These are phyloP conservation scores for Aurelia sp. DNA, from an alignment of 30 jellyfish, hydroid and myxozoan species.

Conservation along the genomic window DNA sequence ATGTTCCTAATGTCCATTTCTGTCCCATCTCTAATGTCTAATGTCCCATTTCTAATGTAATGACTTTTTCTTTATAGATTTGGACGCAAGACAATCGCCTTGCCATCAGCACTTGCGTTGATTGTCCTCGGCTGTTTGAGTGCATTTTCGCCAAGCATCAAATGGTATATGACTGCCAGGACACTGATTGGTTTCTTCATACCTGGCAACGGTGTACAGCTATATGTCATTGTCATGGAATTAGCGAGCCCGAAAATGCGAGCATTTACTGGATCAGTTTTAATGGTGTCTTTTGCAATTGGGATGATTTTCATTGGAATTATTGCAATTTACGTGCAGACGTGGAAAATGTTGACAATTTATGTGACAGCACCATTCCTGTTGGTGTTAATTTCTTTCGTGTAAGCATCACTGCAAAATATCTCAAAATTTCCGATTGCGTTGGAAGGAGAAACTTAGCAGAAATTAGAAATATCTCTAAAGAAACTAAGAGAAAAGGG, in stretches of 20 bases:
- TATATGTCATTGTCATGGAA: slow-evolving; percentile 40
- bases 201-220: slow-evolving; percentile 57
- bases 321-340: slow-evolving; percentile 57
- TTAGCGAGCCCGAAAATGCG: slow-evolving; percentile 67
- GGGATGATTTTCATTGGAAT: slow-evolving; percentile 63
- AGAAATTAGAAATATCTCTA: too few relatives aligned
- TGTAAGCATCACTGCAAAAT: slow-evolving; percentile 79
- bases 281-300: slow-evolving; percentile 54
- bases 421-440: too few relatives aligned
- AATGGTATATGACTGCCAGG: slow-evolving; percentile 59
- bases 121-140: slow-evolving; percentile 48
- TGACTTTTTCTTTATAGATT: slow-evolving; percentile 27
- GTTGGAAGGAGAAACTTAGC: too few relatives aligned
- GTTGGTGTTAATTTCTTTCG: not conserved
- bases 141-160: slow-evolving; percentile 75
- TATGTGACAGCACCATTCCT: slow-evolving; percentile 22
- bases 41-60: not conserved
- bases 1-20: too few relatives aligned
- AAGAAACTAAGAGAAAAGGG: too few relatives aligned
- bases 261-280: slow-evolving; percentile 59
- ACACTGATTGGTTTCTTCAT: slow-evolving; percentile 60
- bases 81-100: slow-evolving; percentile 65
- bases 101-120: slow-evolving; percentile 32
- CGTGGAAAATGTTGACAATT: slow-evolving; percentile 59
- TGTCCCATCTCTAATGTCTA: too few relatives aligned